Base-by-base conservation (phyloP, 2,797 vertebrate species). In the Coendou prehensilis region DNA sequence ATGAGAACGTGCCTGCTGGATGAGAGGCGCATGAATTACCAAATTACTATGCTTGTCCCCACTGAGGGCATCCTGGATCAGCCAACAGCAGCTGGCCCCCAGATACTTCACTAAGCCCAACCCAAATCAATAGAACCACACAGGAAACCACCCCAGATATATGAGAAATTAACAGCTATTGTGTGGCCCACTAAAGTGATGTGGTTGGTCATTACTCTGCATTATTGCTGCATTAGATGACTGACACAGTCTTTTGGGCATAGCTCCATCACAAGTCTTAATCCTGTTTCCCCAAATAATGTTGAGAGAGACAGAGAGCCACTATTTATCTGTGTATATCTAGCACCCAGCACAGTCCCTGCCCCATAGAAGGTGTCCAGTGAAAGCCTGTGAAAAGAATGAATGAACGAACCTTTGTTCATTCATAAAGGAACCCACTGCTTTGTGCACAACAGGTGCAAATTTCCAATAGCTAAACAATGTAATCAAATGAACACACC, bases 321-420 rank as follows among this genome's bases (percentile, higher is more conserved):
- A 79, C 45, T 14, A 75, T 89, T 94, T 81, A 10, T 61, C 75
- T 59, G 6, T 67, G 50, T 50, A 18, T 33, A 37, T 52, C 33
- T 73, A 71, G 80, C 61, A 71, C 6, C n/a, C 11, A 22, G 71
- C 69, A 94, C 4, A 41, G 59, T 75, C 50, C 73, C 69, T 90
- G 59, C 28, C 54, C n/a, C 54, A 50, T 20, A 73, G 57, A 93
- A 87, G 22, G 33, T 47, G 15, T 37, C 90, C 33, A 22, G 18
- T 71, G 50, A 88, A 91, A 79, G 22, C 80, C 89, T 47, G 37
- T 18, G 26, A 54, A 92, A 88, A 79, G 85, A 92, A 94, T 81
- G 81, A 97, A 45, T 92, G 87, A 97, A 95, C 71, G 86, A 86
- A 89, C 67, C 63, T 96, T 97, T 97, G 95, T 97, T 97, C 56